Base-by-base conservation (phyloP, 2,113 vertebrate species). In the Strix uralensis region DNA sequence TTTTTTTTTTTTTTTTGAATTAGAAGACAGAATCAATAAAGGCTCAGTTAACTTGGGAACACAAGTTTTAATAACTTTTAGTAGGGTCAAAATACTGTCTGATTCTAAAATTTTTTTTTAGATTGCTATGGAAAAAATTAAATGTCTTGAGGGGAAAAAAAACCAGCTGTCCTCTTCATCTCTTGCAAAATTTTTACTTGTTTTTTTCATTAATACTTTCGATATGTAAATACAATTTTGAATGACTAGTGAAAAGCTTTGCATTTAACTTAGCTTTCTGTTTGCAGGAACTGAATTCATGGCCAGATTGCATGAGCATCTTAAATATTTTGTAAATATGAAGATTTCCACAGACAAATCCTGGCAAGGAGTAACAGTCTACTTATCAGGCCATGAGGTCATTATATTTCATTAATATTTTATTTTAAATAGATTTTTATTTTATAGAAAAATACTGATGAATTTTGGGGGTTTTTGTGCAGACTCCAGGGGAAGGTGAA, bases 401-500 rank as follows among this genome's bases (percentile, higher is more conserved):
- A 97, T 80, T 96, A 52, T 75, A 82, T 95, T 92, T 94, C 94
- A n/a, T 94, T 97, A 88, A 23, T 88, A n/a, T 84, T 75, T 80
- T 83, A 59, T 77, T 62, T 86, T 44, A 75, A 71, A 58, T 54
- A n/a, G 10, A 2, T 57, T 77, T 75, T 57, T 86, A 52, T 92
- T 96, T 66, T 85, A n/a, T 77, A 79, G n/a, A 52, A 55, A 59
- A 92, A 47, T 71, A 47, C 57, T 59, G 26, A 74, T 88, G 11
- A 59, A 55, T 92, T 32, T 67, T 69, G 18, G 4, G 13, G 7
- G 23, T 16, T 15, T 70, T 25, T 86, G n/a, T 93, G 67, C 95
- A 99, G 99, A 99, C 99, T 63, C 99, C 99, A 10, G 99, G 99
- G 57, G 99, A 99, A 98, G 99, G 99, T 94, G 99, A 99, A 82